Conservation (phyloP, 2,888 invertebrate species). For the Eupithecia dodoneata region DNA sequence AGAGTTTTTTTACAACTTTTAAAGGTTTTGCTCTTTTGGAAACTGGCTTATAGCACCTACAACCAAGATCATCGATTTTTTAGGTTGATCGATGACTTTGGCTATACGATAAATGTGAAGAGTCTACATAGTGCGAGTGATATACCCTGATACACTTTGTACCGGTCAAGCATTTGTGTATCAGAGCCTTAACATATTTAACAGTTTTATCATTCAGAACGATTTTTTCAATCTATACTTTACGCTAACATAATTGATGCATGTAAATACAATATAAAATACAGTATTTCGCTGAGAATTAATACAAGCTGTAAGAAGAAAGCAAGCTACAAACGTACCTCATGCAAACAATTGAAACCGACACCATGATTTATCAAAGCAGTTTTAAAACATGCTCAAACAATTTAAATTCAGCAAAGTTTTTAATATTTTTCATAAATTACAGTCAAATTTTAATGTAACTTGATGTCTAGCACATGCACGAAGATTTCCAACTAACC, state of each 20-base stretch:
- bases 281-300: neutral
- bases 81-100: neutral
- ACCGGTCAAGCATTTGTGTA: constrained; percentile 6
- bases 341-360: neutral
- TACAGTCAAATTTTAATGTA: neutral
- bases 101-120: neutral
- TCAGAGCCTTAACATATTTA: neutral
- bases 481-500: neutral
- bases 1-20: neutral
- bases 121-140: neutral
- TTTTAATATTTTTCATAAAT: neutral
- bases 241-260: neutral
- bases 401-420: neutral
- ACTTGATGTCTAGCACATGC: neutral
- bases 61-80: neutral
- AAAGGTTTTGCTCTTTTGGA: neutral
- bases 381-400: neutral
- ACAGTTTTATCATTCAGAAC: neutral
- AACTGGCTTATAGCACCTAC: neutral
- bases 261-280: neutral
- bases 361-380: neutral
- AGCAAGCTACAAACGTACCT: neutral
- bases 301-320: neutral
- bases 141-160: constrained; percentile 9
- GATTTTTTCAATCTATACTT: neutral